These are phyloP conservation scores for Rhinichthys osculus DNA, from an alignment of 2,797 vertebrate genomes.

Conservation along the genomic window DNA sequence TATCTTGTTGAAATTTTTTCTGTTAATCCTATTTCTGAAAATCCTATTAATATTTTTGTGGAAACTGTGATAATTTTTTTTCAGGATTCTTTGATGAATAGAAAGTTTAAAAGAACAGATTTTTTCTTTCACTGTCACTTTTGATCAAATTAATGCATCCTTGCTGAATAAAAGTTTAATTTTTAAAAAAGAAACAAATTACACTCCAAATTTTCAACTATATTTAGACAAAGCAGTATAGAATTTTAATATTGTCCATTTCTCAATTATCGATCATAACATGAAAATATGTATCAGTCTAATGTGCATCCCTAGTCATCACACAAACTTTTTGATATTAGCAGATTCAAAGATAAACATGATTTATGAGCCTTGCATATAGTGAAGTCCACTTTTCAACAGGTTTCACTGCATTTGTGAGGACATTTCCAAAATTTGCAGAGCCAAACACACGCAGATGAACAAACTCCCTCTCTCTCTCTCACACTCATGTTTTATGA, in stretches of 20 bases:
- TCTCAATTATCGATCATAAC: neutral
- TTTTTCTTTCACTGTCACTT: neutral
- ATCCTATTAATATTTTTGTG: neutral
- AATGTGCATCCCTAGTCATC: neutral
- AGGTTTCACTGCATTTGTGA: neutral
- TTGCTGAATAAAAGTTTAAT: neutral
- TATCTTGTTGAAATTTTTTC: too few relatives aligned
- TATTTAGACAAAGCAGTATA: neutral
- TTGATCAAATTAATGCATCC: neutral
- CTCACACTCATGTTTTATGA: constrained; percentile 24
- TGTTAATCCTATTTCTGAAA: too few relatives aligned
- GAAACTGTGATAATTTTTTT: neutral
- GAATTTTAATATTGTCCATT: neutral
- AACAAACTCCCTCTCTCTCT: neutral
- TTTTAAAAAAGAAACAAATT: neutral
- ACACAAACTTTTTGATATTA: neutral
- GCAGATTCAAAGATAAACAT: neutral
- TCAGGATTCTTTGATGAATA: neutral
- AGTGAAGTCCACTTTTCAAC: neutral
- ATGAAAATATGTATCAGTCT: neutral
- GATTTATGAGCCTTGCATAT: neutral
- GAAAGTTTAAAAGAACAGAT: neutral
- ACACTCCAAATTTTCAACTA: neutral
- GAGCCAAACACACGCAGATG: neutral
- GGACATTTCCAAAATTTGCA: neutral